phyloP scores from a whole-genome alignment of 2,113 vertebrate genomes.

The Cromileptes altivelis region DNA sequence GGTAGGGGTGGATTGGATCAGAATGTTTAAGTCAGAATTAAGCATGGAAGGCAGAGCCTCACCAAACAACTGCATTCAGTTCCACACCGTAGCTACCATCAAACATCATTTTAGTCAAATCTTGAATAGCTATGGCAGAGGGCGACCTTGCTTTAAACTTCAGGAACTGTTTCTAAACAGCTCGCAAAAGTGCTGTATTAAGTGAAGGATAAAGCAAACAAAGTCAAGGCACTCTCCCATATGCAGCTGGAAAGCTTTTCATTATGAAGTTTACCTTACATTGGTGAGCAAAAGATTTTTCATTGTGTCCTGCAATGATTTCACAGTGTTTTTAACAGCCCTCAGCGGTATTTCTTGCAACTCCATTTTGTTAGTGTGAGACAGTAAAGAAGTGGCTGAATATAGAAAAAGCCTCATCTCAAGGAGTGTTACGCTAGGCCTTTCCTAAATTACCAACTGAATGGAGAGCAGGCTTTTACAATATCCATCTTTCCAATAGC shows the following conservation, averaged over 20 bases:
- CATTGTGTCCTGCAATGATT: slow-evolving; percentile 9
- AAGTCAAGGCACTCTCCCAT: slow-evolving; percentile 13
- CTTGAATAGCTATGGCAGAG: not conserved
- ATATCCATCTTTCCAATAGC: no score
- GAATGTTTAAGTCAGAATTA: not conserved
- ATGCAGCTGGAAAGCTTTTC: slow-evolving; percentile 36
- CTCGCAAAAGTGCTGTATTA: not conserved
- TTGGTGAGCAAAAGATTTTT: not conserved
- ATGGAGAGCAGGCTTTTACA: not conserved
- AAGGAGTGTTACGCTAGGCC: not conserved
- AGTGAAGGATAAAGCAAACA: slow-evolving; percentile 27
- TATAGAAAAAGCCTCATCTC: not conserved
- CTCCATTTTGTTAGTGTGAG: slow-evolving; percentile 1
- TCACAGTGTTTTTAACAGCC: not conserved
- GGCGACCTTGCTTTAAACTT: slow-evolving; percentile 27
- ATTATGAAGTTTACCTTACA: slow-evolving; percentile 27
- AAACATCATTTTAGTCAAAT: slow-evolving; percentile 14
- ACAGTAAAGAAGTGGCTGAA: not conserved
- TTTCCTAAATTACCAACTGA: not conserved
- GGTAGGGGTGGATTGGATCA: not conserved
- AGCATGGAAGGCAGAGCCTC: slow-evolving; percentile 9
- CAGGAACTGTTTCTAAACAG: not conserved
- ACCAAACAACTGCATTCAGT: not conserved
- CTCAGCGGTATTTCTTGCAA: not conserved
- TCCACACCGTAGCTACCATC: not conserved